phyloP scores from a whole-genome alignment of 1,140 invertebrate genomes.

The Uloborus diversus region DNA sequence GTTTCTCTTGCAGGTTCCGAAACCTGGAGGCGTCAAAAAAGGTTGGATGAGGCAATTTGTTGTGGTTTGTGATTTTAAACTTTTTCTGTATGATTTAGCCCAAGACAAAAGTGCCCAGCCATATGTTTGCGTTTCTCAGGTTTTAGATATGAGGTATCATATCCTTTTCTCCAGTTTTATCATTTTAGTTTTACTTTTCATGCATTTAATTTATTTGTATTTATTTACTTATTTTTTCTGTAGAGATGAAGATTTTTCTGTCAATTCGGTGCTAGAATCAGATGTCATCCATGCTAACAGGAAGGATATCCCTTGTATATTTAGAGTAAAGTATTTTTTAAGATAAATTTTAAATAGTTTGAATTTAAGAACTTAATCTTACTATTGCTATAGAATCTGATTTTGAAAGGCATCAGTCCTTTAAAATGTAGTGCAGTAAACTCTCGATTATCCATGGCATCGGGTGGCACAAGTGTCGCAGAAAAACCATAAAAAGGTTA shows the following conservation, averaged over 20 bases:
- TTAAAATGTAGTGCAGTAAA: too few relatives aligned
- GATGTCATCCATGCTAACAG: slow-evolving; percentile 99
- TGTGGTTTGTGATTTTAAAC: slow-evolving; percentile 98
- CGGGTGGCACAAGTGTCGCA: too few relatives aligned
- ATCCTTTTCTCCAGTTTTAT: not conserved
- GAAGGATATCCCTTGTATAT: slow-evolving; percentile 99
- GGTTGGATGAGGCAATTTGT: slow-evolving; percentile 98
- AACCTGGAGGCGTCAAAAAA: slow-evolving; percentile 96
- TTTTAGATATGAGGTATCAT: slow-evolving; percentile 55
- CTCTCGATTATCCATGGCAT: too few relatives aligned
- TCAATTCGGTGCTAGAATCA: slow-evolving; percentile 91
- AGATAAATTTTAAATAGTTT: too few relatives aligned
- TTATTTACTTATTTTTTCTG: slow-evolving; percentile 17
- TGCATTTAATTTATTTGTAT: not conserved
- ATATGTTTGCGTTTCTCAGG: slow-evolving; percentile 56
- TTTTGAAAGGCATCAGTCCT: too few relatives aligned
- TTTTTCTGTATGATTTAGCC: slow-evolving; percentile 94
- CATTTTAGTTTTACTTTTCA: not conserved
- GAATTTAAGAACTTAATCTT: too few relatives aligned
- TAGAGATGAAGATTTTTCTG: slow-evolving; percentile 95
- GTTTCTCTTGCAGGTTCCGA: slow-evolving; percentile 77
- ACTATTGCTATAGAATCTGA: too few relatives aligned
- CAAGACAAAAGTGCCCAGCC: slow-evolving; percentile 58
- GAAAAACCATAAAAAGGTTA: too few relatives aligned
- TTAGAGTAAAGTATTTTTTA: slow-evolving; percentile 77